Conservation (phyloP, 2,797 vertebrate species). For the Sebastes itinus region DNA sequence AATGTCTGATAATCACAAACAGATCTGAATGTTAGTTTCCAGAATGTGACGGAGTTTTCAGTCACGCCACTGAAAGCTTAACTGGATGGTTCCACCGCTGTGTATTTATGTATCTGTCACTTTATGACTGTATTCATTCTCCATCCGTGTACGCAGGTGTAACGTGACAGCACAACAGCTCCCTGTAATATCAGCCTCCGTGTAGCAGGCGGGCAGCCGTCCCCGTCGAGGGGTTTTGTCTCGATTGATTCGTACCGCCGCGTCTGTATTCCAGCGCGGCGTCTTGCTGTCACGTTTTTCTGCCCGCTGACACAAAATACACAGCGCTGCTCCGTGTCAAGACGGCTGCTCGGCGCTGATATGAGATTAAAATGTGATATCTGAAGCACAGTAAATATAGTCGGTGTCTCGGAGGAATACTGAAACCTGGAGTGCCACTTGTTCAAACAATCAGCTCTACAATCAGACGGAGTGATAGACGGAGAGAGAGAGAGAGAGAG, state of each 20-base stretch:
- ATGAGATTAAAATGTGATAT: slow-evolving; percentile 36
- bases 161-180: background rate
- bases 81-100: background rate
- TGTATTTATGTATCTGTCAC: slow-evolving; percentile 11
- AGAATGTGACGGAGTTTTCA: background rate
- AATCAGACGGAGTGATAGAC: background rate
- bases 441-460: background rate
- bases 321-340: background rate
- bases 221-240: background rate
- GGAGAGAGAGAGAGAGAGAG: background rate
- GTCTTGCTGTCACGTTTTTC: slow-evolving; percentile 1
- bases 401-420: slow-evolving; percentile 2
- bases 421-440: background rate
- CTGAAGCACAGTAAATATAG: slow-evolving; percentile 13
- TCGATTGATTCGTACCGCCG: background rate
- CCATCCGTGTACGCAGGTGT: background rate
- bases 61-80: background rate
- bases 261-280: no score
- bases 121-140: background rate
- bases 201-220: background rate
- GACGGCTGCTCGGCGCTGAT: background rate
- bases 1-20: background rate
- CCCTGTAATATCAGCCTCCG: background rate
- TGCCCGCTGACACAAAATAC: slow-evolving; percentile 1
- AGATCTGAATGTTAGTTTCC: background rate